Evolutionary conservation across 92 coral and sea anemone genomes (phyloP), one percentile per base, ranked within the genome.

Genomic region (Porites evermanni): DNA sequence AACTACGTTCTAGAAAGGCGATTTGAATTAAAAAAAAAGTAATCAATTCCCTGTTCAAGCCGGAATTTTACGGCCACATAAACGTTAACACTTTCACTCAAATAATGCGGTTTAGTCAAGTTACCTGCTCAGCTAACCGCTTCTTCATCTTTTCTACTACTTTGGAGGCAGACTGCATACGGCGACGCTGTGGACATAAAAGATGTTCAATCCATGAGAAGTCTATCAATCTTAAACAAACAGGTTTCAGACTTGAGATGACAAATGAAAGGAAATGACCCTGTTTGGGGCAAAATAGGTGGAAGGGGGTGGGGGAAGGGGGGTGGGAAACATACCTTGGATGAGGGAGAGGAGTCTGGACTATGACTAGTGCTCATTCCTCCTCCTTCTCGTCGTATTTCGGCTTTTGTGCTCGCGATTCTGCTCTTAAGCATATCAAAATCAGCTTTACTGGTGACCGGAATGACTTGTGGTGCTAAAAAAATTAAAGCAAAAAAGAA

Each of bases 81-180:
- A 17, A 18, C 6, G 74, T 14, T 24, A 71, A 38, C 17, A 38
- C 14, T 2, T 12, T 12, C 53, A n/a, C 29, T 53, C 1, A 0
- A 23, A 3, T 26, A 2, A 7, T 32, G 26, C 6, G 47, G 6
- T 38, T 38, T 38, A 38, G 47, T 16, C 38, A 75, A 47, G 24
- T 52, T 74, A 96, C 99, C 93, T 95, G 99, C 60, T 95, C 98
- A 0, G 95, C 99, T 60, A 95, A 94, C 54, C 94, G 96, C 78
- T 90, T 91, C 81, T 95, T 96, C 79, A 97, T 77, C 88, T 93
- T 93, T 72, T 97, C 99, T 24, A 95, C 89, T 6, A 88, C 73
- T 65, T 97, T 97, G 81, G 84, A 78, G 0, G 93, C 81, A n/a
- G 93, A 91, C 12, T 85, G 95, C 0, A 90, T 91, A 66, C 96